These are phyloP conservation scores for Odontamblyopus lacepedii DNA, from an alignment of 2,797 vertebrate genomes.

Conservation along the genomic window DNA sequence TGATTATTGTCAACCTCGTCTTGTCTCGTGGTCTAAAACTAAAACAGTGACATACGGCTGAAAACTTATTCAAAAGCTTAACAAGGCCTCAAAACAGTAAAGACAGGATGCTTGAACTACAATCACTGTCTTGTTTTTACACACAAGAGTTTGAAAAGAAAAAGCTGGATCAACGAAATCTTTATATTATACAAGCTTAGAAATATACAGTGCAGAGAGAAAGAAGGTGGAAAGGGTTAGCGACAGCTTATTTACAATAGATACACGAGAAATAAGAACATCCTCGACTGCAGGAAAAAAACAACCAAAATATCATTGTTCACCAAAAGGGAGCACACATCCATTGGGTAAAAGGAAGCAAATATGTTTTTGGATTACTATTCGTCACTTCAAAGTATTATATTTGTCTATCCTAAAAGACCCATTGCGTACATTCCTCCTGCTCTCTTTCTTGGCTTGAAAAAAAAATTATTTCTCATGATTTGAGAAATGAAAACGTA, in stretches of 20 bases:
- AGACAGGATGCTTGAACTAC: slow-evolving; percentile 36
- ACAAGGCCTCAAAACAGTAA: slow-evolving; percentile 61
- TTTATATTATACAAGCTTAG: slow-evolving; percentile 72
- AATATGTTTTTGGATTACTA: slow-evolving; percentile 18
- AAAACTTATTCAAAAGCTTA: slow-evolving; percentile 56
- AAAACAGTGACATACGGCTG: slow-evolving; percentile 41
- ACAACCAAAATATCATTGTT: slow-evolving; percentile 40
- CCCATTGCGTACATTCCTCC: background rate
- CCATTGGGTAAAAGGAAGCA: slow-evolving; percentile 20
- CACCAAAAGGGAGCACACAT: slow-evolving; percentile 38
- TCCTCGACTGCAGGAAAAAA: slow-evolving; percentile 45
- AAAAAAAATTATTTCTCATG: slow-evolving; percentile 27
- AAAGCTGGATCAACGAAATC: slow-evolving; percentile 49
- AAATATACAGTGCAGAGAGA: slow-evolving; percentile 61
- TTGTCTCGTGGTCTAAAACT: slow-evolving; percentile 40
- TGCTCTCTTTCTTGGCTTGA: slow-evolving; percentile 16
- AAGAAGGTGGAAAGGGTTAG: slow-evolving; percentile 43
- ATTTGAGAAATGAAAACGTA: slow-evolving; percentile 16
- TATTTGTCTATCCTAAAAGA: slow-evolving; percentile 20
- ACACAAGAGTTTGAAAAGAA: slow-evolving; percentile 55
- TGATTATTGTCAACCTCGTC: slow-evolving; percentile 55
- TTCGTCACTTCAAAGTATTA: slow-evolving; percentile 16
- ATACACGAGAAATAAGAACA: slow-evolving; percentile 42
- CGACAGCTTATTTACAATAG: slow-evolving; percentile 68
- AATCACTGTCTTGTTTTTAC: slow-evolving; percentile 48